A percentile compares a stretch with the other conserved stretches of the same genome.
phyloP scores from a whole-genome alignment of 2,797 vertebrate genomes.

The Leptoclinus maculatus region DNA sequence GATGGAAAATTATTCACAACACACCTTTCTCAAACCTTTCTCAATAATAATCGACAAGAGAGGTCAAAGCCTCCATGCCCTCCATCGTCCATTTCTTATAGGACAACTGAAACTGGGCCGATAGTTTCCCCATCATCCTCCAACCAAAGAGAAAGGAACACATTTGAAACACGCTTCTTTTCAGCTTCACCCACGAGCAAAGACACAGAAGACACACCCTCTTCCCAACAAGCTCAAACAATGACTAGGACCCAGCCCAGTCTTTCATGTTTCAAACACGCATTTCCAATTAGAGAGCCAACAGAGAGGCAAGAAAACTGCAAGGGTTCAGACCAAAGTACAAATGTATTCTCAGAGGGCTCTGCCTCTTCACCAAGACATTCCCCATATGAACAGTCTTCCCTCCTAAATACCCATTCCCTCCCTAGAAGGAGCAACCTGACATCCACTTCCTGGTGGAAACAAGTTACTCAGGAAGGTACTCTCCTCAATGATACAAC shows the following conservation, averaged over 20 bases:
- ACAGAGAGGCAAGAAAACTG: conserved; percentile 38
- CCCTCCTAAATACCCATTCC: conserved; percentile 41
- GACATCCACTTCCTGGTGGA: conserved; percentile 69
- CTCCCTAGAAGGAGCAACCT: conserved; percentile 63
- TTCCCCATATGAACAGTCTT: conserved; percentile 39
- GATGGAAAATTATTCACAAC: conserved; percentile 44
- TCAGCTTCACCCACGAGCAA: conserved; percentile 40
- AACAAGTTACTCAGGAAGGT: conserved; percentile 61
- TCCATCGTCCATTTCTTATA: conserved; percentile 47
- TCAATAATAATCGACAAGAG: conserved; percentile 49
- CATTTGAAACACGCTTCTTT: conserved; percentile 45
- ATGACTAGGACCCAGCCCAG: conserved; percentile 26
- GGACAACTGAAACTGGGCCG: conserved; percentile 27
- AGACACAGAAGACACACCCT: conserved; percentile 15
- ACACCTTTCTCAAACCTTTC: conserved; percentile 36
- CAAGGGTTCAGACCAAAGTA: conserved; percentile 26
- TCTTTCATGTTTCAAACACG: conserved; percentile 38
- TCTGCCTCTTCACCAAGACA: conserved; percentile 30
- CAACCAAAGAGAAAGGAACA: conserved; percentile 40
- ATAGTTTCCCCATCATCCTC: conserved; percentile 33
- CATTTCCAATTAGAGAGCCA: conserved; percentile 31
- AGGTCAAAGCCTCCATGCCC: conserved; percentile 48
- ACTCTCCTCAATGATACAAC: conserved; percentile 12
- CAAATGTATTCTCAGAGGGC: conserved; percentile 31
- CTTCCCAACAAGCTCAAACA: conserved; percentile 33